Evolutionary conservation across 2,888 invertebrate genomes (phyloP).

Genomic region (Trilocha varians): DNA sequence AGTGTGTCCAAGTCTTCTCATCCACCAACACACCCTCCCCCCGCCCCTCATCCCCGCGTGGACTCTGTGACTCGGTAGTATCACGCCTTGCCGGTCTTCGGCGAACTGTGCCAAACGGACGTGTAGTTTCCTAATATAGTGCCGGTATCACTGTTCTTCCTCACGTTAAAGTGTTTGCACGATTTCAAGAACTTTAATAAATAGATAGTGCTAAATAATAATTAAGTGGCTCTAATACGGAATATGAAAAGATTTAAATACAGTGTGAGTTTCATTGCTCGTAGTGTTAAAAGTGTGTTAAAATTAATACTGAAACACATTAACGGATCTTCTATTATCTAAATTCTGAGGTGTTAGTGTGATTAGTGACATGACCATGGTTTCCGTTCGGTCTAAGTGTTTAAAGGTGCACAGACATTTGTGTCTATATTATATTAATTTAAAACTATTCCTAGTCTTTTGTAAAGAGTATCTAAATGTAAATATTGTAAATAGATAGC

Average conservation of each 20-base stretch:
- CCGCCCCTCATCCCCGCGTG: conserved; percentile 53
- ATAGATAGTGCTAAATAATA: too few species aligned
- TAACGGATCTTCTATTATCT: too few species aligned
- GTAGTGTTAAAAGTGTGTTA: too few species aligned
- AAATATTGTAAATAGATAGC: conserved; percentile 46
- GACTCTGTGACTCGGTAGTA: conserved; percentile 70
- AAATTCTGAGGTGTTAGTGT: too few species aligned
- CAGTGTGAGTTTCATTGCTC: too few species aligned
- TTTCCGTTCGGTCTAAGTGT: not conserved
- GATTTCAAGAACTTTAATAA: too few species aligned
- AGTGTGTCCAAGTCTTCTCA: conserved; percentile 36
- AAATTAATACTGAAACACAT: too few species aligned
- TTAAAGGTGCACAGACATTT: not conserved
- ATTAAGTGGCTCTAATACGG: too few species aligned
- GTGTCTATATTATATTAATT: conserved; percentile 21
- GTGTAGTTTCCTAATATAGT: conserved; percentile 49
- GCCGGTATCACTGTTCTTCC: conserved; percentile 56
- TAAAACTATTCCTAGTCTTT: conserved; percentile 56
- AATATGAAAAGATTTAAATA: too few species aligned
- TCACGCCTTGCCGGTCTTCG: conserved; percentile 69
- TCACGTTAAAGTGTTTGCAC: too few species aligned
- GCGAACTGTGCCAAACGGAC: conserved; percentile 72
- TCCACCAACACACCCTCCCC: conserved; percentile 50
- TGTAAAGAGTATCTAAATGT: conserved; percentile 41
- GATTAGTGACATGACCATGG: not conserved